Evolutionary conservation across 2,113 vertebrate species (phyloP), one percentile per base, ranked within the genome.

Genomic region (rabbit (Oryctolagus cuniculus)): DNA sequence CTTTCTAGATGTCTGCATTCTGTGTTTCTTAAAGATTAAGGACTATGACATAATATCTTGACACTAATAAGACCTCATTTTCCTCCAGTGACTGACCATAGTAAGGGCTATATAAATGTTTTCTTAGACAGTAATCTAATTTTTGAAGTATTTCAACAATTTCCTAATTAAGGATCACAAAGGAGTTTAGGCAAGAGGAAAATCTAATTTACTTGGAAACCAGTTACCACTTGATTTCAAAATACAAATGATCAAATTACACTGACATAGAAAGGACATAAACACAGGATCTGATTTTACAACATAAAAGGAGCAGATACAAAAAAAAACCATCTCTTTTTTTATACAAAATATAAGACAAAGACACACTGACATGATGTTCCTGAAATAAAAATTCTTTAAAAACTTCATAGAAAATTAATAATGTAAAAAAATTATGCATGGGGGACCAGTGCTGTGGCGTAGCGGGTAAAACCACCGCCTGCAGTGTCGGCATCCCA

Each of bases 91-190:
- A 15, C 36, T 80, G 12, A 63, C 6, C 9, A 87, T 2, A 66
- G 22, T 0, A 85, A 7, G 27, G 58, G 21, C 6, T 85, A 25
- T 80, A 49, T 89, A 86, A 67, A 58, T 34, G 21, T 85, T 94
- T 94, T 89, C n/a, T 66, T 64, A n/a, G n/a, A n/a, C n/a, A 55
- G 74, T 31, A 81, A 64, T 55, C 84, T 82, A 90, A 92, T 21
- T 93, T 79, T 21, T 75, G 12, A 87, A 92, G 21, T 34, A 82
- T 82, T 87, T 82, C 4, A 77, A 58, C 0, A 79, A 75, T 87
- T 67, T 77, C 44, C 27, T 88, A 73, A 86, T 55, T 82, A 27
- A 90, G 74, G 7, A 73, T 22, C 0, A n/a, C 7, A 77, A 53
- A 79, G 34, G 2, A 66, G 78, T 10, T 31, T 44, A 92, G 31